Base-by-base conservation (phyloP, 2,113 vertebrate genomes). In the Ceyx melanurus region DNA sequence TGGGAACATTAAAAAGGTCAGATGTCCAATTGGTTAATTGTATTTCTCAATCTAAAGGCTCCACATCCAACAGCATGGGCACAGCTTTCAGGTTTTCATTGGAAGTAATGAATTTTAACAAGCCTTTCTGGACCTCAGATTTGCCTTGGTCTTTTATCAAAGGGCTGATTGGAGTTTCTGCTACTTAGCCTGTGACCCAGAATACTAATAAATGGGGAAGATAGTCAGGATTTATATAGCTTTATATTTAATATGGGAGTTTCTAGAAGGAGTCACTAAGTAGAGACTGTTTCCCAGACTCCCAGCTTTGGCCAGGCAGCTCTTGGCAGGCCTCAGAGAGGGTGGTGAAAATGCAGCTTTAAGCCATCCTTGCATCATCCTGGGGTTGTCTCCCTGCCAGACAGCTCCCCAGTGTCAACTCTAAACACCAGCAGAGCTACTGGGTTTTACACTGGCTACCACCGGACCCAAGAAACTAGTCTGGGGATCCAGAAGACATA, bases 321-420 rank as follows among this genome's bases (percentile, higher is more conserved):
- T 95, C 54, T 94, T 95, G 92, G 95, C 92, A 94, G 33, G 48
- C 60, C 72, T 94, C 50, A 76, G 62, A 79, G 51, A 88, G 84
- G 67, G 43, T 92, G 87, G 89, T 96, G 84, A 93, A 95, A 95
- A 89, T 56, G 60, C 87, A 94, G 92, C 67, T 92, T 89, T 89
- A 89, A 90, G 74, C 87, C 60, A 73, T 88, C 91, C 82, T 93
- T 95, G 90, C 94, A 88, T 92, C 92, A 94, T 93, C 71, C 81
- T 23, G 31, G 31, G 58, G 22, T 74, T 94, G 67, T 77, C 78
- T 85, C 51, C 67, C 67, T 91, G 94, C 71, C 94, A 95, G 40
- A 5, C 2, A 13, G 26, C 46, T 92, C 89, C 87, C 94, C 35
- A 12, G 37, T 53, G 81, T 89, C 94, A 96, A 87, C 33, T 82